phyloP scores from a whole-genome alignment of 2,888 invertebrate species.

The Lithophane semibrunnea region DNA sequence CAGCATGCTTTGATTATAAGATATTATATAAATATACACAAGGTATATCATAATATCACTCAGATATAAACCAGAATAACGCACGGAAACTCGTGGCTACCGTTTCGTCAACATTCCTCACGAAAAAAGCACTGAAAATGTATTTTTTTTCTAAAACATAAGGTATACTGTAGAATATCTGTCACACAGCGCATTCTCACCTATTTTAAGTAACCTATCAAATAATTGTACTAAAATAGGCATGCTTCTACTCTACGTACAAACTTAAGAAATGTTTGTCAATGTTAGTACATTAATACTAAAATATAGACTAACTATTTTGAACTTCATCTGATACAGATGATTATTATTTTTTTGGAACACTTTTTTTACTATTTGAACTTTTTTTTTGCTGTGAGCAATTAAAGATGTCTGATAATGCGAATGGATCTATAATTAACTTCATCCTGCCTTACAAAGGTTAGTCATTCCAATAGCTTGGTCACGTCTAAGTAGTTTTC shows the following conservation, averaged over 20 bases:
- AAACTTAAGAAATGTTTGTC: constrained; percentile 81
- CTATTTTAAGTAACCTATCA: constrained; percentile 83
- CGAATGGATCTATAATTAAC: constrained; percentile 60
- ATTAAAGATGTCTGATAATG: constrained; percentile 72
- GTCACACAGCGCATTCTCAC: constrained; percentile 83
- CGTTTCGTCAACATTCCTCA: not conserved
- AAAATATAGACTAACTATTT: constrained; percentile 82
- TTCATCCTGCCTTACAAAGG: constrained; percentile 52
- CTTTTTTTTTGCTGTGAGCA: constrained; percentile 82
- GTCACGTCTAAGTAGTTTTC: constrained; percentile 49
- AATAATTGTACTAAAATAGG: constrained; percentile 90
- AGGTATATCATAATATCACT: constrained; percentile 56
- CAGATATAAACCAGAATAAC: constrained; percentile 62
- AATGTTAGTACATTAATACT: constrained; percentile 85
- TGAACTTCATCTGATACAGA: constrained; percentile 90
- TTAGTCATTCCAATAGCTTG: constrained; percentile 53
- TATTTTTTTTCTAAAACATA: constrained; percentile 16
- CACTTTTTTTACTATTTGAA: constrained; percentile 82
- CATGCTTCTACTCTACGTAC: constrained; percentile 85
- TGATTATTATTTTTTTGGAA: constrained; percentile 81
- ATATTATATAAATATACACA: constrained; percentile 59
- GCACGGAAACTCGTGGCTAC: constrained; percentile 31
- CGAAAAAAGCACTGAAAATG: constrained; percentile 27
- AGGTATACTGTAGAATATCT: constrained; percentile 66
- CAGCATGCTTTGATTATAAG: constrained; percentile 55